Conservation (phyloP, 2,888 invertebrate genomes). For the Drymonia ruficornis region DNA sequence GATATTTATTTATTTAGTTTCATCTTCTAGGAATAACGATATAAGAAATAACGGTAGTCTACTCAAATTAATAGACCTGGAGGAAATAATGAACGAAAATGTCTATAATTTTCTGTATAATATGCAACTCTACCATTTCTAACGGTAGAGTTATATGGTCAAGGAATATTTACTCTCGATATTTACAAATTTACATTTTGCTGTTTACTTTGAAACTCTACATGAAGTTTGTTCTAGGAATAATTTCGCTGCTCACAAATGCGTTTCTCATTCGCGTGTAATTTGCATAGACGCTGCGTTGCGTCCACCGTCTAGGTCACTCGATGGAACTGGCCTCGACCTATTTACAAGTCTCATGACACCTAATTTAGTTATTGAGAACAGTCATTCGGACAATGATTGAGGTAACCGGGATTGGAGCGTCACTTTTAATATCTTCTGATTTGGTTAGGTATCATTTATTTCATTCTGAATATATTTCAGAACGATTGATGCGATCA, state of each 20-base stretch:
- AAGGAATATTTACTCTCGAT: no score
- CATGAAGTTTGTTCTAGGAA: slow-evolving; percentile 17
- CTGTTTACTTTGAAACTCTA: no score
- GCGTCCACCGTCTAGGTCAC: slow-evolving; percentile 49
- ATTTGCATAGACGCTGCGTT: slow-evolving; percentile 37
- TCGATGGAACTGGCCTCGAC: slow-evolving; percentile 67
- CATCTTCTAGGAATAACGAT: no score
- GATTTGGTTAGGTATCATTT: slow-evolving; percentile 17
- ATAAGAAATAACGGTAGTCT: no score
- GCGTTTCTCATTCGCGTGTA: slow-evolving; percentile 43
- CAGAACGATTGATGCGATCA: slow-evolving; percentile 1
- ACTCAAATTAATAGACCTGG: no score
- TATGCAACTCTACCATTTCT: no score
- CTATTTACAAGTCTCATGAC: slow-evolving; percentile 58
- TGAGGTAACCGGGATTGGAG: slow-evolving; percentile 23
- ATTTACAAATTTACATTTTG: no score
- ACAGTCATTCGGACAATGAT: slow-evolving; percentile 48
- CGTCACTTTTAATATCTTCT: slow-evolving; percentile 18
- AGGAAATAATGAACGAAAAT: no score
- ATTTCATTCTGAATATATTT: not conserved
- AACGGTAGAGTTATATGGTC: no score
- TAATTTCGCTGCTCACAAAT: slow-evolving; percentile 19
- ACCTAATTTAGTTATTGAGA: slow-evolving; percentile 67
- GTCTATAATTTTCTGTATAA: no score
- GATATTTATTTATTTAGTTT: no score